Conservation (phyloP, 2,888 invertebrate genomes). For the Brenthis hecate region DNA sequence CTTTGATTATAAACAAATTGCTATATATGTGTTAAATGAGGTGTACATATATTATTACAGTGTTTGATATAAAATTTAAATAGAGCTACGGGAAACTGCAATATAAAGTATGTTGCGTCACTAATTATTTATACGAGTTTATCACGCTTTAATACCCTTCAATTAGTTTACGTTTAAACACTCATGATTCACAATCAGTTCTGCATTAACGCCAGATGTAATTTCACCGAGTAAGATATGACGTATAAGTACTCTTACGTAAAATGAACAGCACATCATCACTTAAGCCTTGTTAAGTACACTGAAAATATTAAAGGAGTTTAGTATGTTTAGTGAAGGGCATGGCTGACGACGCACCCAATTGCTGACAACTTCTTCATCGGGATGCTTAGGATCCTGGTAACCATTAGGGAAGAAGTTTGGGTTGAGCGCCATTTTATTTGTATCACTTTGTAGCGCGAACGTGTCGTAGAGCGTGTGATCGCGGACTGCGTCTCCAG, state of each 20-base stretch:
- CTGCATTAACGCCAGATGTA: slow-evolving; percentile 23
- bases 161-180: slow-evolving; percentile 54
- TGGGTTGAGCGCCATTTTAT: slow-evolving; percentile 71
- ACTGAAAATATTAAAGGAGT: not conserved
- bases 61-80: not conserved
- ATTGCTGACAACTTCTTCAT: slow-evolving; percentile 83
- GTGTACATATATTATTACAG: not conserved
- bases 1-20: slow-evolving; percentile 4
- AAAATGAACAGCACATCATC: slow-evolving; percentile 19
- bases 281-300: slow-evolving; percentile 15
- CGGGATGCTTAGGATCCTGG: slow-evolving; percentile 79
- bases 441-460: slow-evolving; percentile 61
- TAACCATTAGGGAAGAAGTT: slow-evolving; percentile 81
- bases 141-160: slow-evolving; percentile 64
- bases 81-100: not conserved
- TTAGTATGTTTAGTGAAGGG: slow-evolving; percentile 16
- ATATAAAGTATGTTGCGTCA: slow-evolving; percentile 61
- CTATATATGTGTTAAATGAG: not conserved
- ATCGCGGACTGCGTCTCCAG: slow-evolving; percentile 74
- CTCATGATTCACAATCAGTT: slow-evolving; percentile 19
- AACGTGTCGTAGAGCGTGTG: slow-evolving; percentile 68
- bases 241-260: not conserved
- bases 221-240: slow-evolving; percentile 11
- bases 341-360: slow-evolving; percentile 77
- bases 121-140: slow-evolving; percentile 65